Evolutionary conservation across 2,797 vertebrate species (phyloP).

Genomic region (Eulemur coronatus): DNA sequence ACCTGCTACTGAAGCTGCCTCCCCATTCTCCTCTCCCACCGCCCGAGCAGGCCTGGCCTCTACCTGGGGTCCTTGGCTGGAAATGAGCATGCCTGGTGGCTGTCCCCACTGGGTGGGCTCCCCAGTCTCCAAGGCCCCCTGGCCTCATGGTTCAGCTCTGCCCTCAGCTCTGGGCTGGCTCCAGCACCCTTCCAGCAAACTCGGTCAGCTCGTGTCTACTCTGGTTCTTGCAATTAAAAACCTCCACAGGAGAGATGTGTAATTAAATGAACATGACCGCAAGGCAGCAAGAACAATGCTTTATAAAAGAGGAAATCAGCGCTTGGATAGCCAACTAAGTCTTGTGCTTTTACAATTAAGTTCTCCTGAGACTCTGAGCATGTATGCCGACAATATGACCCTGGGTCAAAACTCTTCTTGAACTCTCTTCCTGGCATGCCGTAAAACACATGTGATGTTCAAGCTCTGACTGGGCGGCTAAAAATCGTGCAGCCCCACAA

Average conservation of each 20-base stretch:
- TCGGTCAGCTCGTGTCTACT: accelerated
- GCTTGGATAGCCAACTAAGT: background rate
- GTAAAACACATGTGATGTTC: background rate
- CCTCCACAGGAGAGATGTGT: background rate
- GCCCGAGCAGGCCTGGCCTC: accelerated
- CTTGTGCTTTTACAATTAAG: background rate
- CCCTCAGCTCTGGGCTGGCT: background rate
- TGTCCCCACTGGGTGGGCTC: accelerated
- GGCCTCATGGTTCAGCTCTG: background rate
- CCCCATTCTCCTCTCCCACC: background rate
- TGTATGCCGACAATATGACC: accelerated
- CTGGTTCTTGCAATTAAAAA: background rate
- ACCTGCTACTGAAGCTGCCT: background rate
- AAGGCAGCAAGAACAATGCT: background rate
- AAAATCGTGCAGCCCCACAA: background rate
- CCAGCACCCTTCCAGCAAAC: background rate
- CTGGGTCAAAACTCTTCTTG: background rate
- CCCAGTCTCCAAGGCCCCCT: background rate
- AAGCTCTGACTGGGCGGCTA: background rate
- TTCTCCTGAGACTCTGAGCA: background rate
- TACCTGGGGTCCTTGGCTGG: background rate
- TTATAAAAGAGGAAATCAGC: background rate
- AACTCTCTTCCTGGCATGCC: background rate
- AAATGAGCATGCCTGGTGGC: background rate
- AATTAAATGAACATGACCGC: background rate